Evolutionary conservation across 2,888 invertebrate genomes (phyloP).

Genomic region (Drosophila pegasa): DNA sequence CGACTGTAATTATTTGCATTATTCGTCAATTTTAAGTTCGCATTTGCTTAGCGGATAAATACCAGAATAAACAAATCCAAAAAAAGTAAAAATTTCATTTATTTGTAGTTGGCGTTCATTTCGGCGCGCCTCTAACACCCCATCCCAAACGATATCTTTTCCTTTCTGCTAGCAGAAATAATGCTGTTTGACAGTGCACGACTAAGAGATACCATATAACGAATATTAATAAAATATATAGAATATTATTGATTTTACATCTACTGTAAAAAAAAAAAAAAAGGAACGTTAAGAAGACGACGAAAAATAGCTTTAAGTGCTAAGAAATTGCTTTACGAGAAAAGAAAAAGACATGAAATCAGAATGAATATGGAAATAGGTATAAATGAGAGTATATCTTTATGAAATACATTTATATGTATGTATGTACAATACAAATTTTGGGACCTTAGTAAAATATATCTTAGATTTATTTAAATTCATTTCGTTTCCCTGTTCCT

Average conservation of each 20-base stretch:
- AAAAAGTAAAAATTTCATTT: not conserved
- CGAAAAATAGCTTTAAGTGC: too few relatives aligned
- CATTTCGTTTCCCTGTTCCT: not conserved
- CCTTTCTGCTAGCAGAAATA: not conserved
- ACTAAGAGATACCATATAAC: not conserved
- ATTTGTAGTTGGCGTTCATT: slow-evolving; percentile 2
- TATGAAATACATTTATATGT: not conserved
- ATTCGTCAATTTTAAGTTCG: slow-evolving; percentile 44
- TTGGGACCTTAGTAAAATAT: not conserved
- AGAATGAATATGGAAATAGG: too few relatives aligned
- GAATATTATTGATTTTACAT: too few relatives aligned
- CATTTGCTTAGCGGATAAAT: slow-evolving; percentile 17
- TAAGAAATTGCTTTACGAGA: too few relatives aligned
- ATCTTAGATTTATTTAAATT: too few relatives aligned
- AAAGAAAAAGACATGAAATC: too few relatives aligned
- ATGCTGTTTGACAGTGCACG: not conserved
- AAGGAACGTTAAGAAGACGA: too few relatives aligned
- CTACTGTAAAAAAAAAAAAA: not conserved
- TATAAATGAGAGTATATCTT: too few relatives aligned
- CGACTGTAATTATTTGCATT: slow-evolving; percentile 34
- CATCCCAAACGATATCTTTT: slow-evolving; percentile 8
- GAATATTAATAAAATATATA: too few relatives aligned
- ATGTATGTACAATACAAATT: not conserved
- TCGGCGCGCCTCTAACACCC: slow-evolving; percentile 21
- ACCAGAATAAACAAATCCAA: slow-evolving; percentile 6